Evolutionary conservation across 2,113 vertebrate species (phyloP), one percentile per base, ranked within the genome.

Genomic region (Trematomus loennbergii): DNA sequence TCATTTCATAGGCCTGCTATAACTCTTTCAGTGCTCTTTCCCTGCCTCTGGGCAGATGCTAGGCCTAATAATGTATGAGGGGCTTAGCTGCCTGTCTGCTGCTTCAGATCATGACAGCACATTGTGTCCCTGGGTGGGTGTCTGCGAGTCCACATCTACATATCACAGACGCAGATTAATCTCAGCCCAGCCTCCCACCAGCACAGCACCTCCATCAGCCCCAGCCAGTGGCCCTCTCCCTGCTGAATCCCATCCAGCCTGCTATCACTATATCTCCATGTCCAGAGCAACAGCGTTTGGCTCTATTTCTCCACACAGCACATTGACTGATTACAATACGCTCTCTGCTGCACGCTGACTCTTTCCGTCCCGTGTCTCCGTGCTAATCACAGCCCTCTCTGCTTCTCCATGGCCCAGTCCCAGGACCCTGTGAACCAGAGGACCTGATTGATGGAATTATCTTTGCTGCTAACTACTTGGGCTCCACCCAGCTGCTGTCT

Each of bases 381-480:
- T 2, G 29, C 45, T 90, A 84, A 88, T 80, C 75, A 69, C 55
- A 29, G 0, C 79, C 49, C 49, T 81, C 55, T 79, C 70, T 81
- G n/a, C 65, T 62, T 79, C 53, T 75, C 79, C 66, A 62, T 83
- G 82, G 79, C 64, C 82, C 88, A 99, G 98, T 99, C 88, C 98
- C 98, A 89, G 98, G 98, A 6, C 98, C 98, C 15, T 99, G 98
- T 50, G 98, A 99, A 79, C 98, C 98, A 0, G 98, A 99, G 86
- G 98, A 99, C 90, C 97, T 99, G 90, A 99, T 99, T 46, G 98
- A 99, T 90, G 98, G 98, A 18, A 99, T 99, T 94, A 99, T 99
- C 93, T 99, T 99, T 72, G 98, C 98, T 50, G 98, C 98, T 91
- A 99, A 99, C 94, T 99, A 99, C 93, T 91, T 99, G 95, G 98